phyloP scores from a whole-genome alignment of 1,140 invertebrate species.

The Drusus annulatus region DNA sequence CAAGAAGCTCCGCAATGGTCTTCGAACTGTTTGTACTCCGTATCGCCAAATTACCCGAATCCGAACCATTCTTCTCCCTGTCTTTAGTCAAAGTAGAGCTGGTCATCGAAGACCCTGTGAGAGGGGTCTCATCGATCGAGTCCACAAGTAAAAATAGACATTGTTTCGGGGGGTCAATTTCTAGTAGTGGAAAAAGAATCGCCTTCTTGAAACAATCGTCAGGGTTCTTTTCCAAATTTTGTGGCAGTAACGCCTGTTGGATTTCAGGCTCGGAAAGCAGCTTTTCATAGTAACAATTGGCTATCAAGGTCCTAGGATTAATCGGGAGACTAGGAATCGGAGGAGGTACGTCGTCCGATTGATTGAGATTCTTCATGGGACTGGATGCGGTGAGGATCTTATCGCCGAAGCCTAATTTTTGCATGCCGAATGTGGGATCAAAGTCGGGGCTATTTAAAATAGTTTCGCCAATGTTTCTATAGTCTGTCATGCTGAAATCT shows the following conservation, averaged over 20 bases:
- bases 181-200: constrained; percentile 88
- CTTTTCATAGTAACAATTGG: constrained; percentile 88
- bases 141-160: constrained; percentile 91
- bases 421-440: constrained; percentile 40
- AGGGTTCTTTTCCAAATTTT: constrained; percentile 85
- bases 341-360: constrained; percentile 66
- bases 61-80: constrained; percentile 61
- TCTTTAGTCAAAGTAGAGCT: constrained; percentile 66
- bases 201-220: constrained; percentile 93
- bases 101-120: constrained; percentile 58
- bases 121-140: constrained; percentile 88
- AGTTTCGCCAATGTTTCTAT: constrained; percentile 41
- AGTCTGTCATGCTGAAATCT: constrained; percentile 43
- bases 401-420: constrained; percentile 25
- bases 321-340: constrained; percentile 75
- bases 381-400: constrained; percentile 16
- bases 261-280: constrained; percentile 83
- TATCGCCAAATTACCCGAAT: constrained; percentile 63
- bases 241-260: constrained; percentile 78
- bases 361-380: constrained; percentile 21
- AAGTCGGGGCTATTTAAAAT: constrained; percentile 55
- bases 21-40: constrained; percentile 70
- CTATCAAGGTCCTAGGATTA: constrained; percentile 77
- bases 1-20: constrained; percentile 89
- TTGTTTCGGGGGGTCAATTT: constrained; percentile 86